Evolutionary conservation across 2,888 invertebrate species (phyloP).

Genomic region (Pecten maximus): DNA sequence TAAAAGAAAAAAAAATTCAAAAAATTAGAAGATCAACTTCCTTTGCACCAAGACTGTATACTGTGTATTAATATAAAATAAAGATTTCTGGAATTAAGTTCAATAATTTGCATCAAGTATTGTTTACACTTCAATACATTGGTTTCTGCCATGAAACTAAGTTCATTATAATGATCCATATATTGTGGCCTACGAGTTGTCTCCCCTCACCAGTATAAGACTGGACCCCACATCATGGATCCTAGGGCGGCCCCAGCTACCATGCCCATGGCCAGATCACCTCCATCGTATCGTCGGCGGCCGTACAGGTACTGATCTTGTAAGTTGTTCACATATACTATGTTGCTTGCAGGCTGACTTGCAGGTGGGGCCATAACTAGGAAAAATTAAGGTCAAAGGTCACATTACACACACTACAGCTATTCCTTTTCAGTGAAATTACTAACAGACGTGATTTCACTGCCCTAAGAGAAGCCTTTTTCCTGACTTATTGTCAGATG

Average conservation of each 20-base stretch:
- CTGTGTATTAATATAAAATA: not conserved
- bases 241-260: slow-evolving; percentile 73
- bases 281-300: slow-evolving; percentile 46
- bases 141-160: not conserved
- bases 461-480: no score
- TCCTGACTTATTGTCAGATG: no score
- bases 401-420: not conserved
- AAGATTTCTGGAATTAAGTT: not conserved
- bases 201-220: slow-evolving; percentile 54
- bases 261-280: slow-evolving; percentile 73
- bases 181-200: not conserved
- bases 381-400: not conserved
- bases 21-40: not conserved
- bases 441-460: no score
- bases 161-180: not conserved
- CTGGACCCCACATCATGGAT: slow-evolving; percentile 57
- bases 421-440: no score
- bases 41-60: not conserved
- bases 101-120: not conserved
- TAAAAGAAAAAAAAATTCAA: no score
- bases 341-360: not conserved
- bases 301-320: slow-evolving; percentile 53
- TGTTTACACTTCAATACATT: not conserved
- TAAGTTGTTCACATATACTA: slow-evolving; percentile 50
- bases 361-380: slow-evolving; percentile 1